Evolutionary conservation across 1,140 invertebrate genomes (phyloP).

Genomic region (Colletes gigas): DNA sequence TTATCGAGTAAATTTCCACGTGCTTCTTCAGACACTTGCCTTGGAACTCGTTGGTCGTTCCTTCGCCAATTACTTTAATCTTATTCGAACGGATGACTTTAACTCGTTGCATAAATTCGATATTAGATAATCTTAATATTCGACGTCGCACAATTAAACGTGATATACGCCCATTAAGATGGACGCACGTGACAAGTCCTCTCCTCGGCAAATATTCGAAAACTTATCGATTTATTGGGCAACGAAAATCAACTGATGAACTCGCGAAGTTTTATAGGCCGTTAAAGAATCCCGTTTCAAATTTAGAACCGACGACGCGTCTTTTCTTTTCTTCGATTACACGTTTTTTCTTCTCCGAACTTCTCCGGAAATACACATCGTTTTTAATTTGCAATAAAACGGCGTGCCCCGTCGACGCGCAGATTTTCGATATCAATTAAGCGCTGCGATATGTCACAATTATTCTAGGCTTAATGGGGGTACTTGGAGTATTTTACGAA

Average conservation of each 20-base stretch:
- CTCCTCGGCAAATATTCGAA: not conserved
- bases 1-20: no score
- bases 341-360: not conserved
- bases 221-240: slow-evolving; percentile 7
- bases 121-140: not conserved
- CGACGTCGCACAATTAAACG: not conserved
- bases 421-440: not conserved
- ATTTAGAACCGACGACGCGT: not conserved
- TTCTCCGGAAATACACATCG: not conserved
- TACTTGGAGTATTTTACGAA: not conserved
- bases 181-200: not conserved
- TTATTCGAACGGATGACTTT: no score
- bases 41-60: not conserved
- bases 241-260: not conserved
- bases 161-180: not conserved
- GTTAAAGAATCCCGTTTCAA: not conserved
- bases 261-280: no score
- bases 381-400: not conserved
- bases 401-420: not conserved
- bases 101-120: not conserved
- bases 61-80: not conserved
- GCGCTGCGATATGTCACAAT: no score
- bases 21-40: no score
- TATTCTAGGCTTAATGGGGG: not conserved
- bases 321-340: not conserved